These are phyloP conservation scores for Mimachlamys varia DNA, from an alignment of 2,888 invertebrate species.

Conservation along the genomic window DNA sequence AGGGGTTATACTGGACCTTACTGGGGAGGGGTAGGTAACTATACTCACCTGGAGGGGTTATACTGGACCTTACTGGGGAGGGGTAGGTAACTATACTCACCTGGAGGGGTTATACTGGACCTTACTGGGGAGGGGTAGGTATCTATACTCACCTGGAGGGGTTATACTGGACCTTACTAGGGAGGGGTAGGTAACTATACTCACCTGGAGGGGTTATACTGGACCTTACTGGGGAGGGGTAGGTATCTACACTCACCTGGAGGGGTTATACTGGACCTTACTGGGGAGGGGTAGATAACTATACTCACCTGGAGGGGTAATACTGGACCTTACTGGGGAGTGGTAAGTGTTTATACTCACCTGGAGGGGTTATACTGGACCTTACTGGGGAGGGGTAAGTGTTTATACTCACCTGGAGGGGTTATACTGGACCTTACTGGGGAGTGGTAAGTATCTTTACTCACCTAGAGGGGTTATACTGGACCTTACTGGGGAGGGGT, in stretches of 20 bases:
- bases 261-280: no score
- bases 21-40: not conserved
- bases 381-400: constrained; percentile 84
- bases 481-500: not conserved
- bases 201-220: no score
- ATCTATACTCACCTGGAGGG: not conserved
- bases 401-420: not conserved
- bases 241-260: not conserved
- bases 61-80: constrained; percentile 84
- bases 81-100: no score
- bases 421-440: no score
- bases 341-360: not conserved
- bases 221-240: constrained; percentile 84
- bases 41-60: no score
- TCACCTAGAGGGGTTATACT: no score
- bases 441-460: not conserved
- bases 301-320: no score
- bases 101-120: no score
- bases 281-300: not conserved
- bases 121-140: not conserved
- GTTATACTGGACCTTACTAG: no score
- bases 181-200: not conserved
- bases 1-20: no score
- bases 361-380: no score
- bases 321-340: no score